Conservation (phyloP, 2,113 vertebrate genomes). For the Sterna hirundo region DNA sequence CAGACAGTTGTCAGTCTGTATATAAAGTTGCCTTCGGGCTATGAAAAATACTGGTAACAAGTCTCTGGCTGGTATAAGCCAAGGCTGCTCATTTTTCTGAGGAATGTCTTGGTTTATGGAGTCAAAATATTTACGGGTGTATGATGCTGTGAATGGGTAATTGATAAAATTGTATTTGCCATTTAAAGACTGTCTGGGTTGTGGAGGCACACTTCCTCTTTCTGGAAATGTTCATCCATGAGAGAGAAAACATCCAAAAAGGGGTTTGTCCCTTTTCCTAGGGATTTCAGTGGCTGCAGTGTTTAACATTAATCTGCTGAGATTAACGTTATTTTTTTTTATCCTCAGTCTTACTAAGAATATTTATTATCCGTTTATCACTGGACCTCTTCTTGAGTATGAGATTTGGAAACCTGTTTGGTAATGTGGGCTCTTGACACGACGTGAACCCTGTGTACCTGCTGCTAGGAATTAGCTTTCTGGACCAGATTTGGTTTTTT, state of each 20-base stretch:
- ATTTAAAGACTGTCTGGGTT: neutral
- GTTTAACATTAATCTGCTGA: neutral
- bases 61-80: neutral
- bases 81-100: neutral
- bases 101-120: neutral
- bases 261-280: neutral
- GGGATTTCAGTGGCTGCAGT: neutral
- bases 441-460: accelerated
- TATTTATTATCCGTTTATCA: neutral
- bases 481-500: neutral
- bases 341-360: neutral
- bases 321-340: neutral
- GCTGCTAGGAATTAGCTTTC: neutral
- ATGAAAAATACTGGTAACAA: neutral
- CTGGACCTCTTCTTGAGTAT: neutral
- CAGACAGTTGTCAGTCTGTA: neutral
- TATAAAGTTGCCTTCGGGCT: neutral
- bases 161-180: neutral
- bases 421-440: neutral
- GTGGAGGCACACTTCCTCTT: neutral
- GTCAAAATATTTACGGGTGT: neutral
- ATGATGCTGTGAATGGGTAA: neutral
- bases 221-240: neutral
- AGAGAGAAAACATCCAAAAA: neutral
- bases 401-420: neutral